A percentile compares a stretch with the other conserved stretches of the same genome.
Evolutionary conservation across 2,797 vertebrate species (phyloP).

Genomic region (Yasuhikotakia modesta): DNA sequence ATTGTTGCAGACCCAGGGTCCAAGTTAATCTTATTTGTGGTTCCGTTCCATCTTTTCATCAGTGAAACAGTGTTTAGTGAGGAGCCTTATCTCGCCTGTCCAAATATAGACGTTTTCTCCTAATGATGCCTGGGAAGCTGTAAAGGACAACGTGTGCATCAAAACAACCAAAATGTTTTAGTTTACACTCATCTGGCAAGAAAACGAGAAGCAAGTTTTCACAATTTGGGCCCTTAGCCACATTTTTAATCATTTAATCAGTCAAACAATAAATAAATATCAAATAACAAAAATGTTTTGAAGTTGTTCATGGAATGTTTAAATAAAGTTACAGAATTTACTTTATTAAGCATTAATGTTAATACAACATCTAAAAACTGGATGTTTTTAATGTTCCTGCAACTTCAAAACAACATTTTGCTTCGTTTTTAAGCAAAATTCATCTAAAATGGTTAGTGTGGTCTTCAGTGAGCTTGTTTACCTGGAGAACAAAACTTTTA

Average conservation of each 20-base stretch:
- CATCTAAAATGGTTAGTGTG: too few species aligned
- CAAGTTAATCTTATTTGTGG: conserved; percentile 17
- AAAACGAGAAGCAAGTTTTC: neutral
- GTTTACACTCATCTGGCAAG: neutral
- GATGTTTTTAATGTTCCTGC: too few species aligned
- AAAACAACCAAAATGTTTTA: neutral
- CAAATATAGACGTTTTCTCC: conserved; percentile 36
- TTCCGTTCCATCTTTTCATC: conserved; percentile 24
- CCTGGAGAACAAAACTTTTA: neutral
- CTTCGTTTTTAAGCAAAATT: too few species aligned
- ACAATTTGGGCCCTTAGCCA: neutral
- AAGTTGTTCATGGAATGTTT: too few species aligned
- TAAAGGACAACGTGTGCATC: neutral
- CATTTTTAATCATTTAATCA: neutral
- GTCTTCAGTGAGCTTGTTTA: neutral
- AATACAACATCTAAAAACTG: too few species aligned
- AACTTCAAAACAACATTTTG: too few species aligned
- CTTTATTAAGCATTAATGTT: too few species aligned
- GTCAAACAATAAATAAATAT: neutral
- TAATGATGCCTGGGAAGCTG: conserved; percentile 6
- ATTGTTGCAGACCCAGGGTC: conserved; percentile 11
- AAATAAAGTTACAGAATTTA: too few species aligned
- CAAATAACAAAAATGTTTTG: too few species aligned
- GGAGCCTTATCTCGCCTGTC: conserved; percentile 10
- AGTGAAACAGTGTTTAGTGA: conserved; percentile 7